Evolutionary conservation across 2,113 vertebrate species (phyloP), one percentile per base, ranked within the genome.

Genomic region (Arvicanthis niloticus): DNA sequence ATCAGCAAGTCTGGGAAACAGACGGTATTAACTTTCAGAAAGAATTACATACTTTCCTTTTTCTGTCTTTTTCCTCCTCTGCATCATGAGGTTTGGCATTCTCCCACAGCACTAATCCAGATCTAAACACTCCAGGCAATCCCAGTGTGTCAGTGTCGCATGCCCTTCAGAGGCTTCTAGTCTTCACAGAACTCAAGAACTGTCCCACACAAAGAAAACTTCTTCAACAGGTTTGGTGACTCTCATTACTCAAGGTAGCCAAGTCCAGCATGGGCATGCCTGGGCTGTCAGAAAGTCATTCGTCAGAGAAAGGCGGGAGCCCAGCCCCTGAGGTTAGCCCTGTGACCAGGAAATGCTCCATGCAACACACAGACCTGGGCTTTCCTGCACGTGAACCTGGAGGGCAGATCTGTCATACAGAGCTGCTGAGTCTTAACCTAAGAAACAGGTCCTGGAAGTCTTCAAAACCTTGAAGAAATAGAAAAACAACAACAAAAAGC

Each of bases 341-440:
- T 1, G 34, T 22, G 40, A 15, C 29, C 48, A 37, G 73, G 34
- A 22, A 19, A 29, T 3, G 6, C 29, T n/a, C 34, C 31, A 3
- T 0, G 21, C 42, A 7, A 65, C 48, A 24, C 11, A 5, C 2
- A 19, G 24, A 37, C 82, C 76, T 29, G 58, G 26, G 22, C 31
- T 73, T 68, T 58, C 88, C 31, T 1, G 5, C 51, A 13, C 0
- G 0, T 53, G 58, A 45, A 56, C 40, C 10, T 45, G 16, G 73
- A 81, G 31, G 22, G 21, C 17, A n/a, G 9, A 5, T 11, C 19
- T 0, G 21, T 4, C n/a, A 53, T 34, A 13, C 7, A 0, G 48
- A 70, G 58, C 82, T 9, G 0, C 34, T 62, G 42, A 42, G 53
- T n/a, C 26, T 31, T 56, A 37, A 48, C 56, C 82, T 26, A 8